Evolutionary conservation across 2,797 vertebrate genomes (phyloP), one percentile per base, ranked within the genome.

Genomic region (Schizopygopsis malacanthus): DNA sequence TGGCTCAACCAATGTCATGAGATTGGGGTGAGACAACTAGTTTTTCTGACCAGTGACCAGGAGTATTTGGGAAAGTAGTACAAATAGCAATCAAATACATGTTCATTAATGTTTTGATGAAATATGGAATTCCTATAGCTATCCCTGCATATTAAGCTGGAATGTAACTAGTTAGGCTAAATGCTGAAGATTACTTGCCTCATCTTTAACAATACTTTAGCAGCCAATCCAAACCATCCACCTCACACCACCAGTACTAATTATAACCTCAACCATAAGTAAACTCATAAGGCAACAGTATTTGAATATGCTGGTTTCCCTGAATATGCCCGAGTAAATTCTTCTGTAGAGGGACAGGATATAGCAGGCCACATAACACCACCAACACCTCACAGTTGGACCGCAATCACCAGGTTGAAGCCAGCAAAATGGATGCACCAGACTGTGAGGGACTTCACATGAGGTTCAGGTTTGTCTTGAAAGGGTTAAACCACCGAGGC

Each of bases 351-450:
- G 45, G 15, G 50, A 50, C 65, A 81, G 65, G 65, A 81, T 70
- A 52, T 6, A 81, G 41, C 63, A 52, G 33, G 47, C 33, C 47
- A 41, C 18, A 54, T n/a, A n/a, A 47, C 41, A 54, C n/a, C 54
- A 45, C 33, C 12, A 78, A 59, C 7, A 61, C 20, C 2, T 0
- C 54, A 61, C 65, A 80, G 25, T 22, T 18, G n/a, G 79, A 61
- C 13, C 65, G 1, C 13, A 47, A 47, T 9, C 12, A 11, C 33
- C 12, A 61, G 67, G 1, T 37, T 15, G 22, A 52, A 63, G 28
- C 7, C 37, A 79, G n/a, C 13, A 28, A 13, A 84, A 78, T 54
- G 28, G 39, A 75, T 80, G 54, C 56, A 52, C 20, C 59, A 76
- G 80, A 54, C 39, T 71, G 41, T 43, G 41, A 75, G 25, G 63